These are phyloP conservation scores for Beaufortia kweichowensis DNA, from an alignment of 2,113 vertebrate species.

Conservation along the genomic window DNA sequence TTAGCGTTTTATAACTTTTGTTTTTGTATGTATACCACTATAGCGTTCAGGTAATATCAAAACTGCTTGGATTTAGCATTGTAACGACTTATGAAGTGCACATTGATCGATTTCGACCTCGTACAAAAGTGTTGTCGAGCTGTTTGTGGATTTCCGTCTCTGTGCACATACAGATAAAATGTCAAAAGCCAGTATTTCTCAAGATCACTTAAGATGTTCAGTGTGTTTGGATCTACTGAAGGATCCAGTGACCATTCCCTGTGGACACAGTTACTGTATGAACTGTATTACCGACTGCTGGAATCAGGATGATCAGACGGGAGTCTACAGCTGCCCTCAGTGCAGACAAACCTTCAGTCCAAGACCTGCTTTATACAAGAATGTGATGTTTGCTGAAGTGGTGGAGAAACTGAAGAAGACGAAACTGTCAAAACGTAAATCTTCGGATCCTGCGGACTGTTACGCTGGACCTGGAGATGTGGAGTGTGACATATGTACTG, in stretches of 20 bases:
- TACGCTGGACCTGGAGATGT: background rate
- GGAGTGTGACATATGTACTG: background rate
- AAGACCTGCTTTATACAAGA: constrained; percentile 10
- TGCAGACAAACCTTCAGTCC: constrained; percentile 2
- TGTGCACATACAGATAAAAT: background rate
- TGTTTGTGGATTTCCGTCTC: background rate
- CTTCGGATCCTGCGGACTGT: background rate
- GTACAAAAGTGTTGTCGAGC: no score
- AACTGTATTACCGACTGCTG: background rate
- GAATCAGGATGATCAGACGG: background rate
- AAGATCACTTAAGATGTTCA: background rate
- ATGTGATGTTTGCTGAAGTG: background rate
- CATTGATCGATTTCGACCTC: no score
- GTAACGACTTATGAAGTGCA: no score
- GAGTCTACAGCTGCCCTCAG: background rate
- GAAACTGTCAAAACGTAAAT: background rate
- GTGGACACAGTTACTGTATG: constrained; percentile 5
- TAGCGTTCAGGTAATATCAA: no score
- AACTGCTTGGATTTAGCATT: no score
- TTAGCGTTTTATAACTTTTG: no score
- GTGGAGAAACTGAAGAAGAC: background rate
- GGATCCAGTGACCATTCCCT: no score
- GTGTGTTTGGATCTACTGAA: background rate
- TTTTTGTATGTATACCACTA: no score
- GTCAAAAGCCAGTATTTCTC: background rate